Percentiles rank a stretch among this genome's conserved stretches.
These are phyloP conservation scores for Drosophila subpulchrella DNA, from an alignment of 1,140 invertebrate species.

Conservation along the genomic window DNA sequence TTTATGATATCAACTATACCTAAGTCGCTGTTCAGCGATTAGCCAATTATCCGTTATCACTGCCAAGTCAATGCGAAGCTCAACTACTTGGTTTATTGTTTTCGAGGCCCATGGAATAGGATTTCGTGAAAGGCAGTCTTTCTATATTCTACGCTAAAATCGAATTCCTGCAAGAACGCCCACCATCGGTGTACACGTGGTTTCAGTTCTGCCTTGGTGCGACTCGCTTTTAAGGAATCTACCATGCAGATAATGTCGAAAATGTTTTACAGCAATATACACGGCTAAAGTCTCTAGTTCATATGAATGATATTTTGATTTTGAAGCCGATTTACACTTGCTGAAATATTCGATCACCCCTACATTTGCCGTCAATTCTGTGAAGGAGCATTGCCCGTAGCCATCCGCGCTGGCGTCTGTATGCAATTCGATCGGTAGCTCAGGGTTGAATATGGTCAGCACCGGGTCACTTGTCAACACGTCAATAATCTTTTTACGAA, in stretches of 20 bases:
- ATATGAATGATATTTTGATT: too few relatives aligned
- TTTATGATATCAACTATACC: slow-evolving; percentile 1
- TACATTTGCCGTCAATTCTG: not conserved
- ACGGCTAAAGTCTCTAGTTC: too few relatives aligned
- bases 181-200: slow-evolving; percentile 15
- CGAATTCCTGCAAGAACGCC: slow-evolving; percentile 10
- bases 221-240: not conserved
- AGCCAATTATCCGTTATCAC: slow-evolving; percentile 6
- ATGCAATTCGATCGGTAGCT: not conserved
- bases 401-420: not conserved
- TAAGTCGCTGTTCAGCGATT: slow-evolving; percentile 1
- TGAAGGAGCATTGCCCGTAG: not conserved
- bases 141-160: not conserved
- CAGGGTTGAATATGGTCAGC: not conserved
- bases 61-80: not conserved
- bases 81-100: not conserved
- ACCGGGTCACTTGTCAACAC: too few relatives aligned
- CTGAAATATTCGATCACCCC: too few relatives aligned
- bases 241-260: slow-evolving; percentile 8
- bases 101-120: not conserved
- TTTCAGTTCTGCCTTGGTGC: slow-evolving; percentile 2
- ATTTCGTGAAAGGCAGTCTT: not conserved
- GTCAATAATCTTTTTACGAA: not conserved
- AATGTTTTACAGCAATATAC: not conserved
- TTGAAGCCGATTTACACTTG: too few relatives aligned